Base-by-base conservation (phyloP, 2,888 invertebrate species). In the Ennomos fuscantarius region DNA sequence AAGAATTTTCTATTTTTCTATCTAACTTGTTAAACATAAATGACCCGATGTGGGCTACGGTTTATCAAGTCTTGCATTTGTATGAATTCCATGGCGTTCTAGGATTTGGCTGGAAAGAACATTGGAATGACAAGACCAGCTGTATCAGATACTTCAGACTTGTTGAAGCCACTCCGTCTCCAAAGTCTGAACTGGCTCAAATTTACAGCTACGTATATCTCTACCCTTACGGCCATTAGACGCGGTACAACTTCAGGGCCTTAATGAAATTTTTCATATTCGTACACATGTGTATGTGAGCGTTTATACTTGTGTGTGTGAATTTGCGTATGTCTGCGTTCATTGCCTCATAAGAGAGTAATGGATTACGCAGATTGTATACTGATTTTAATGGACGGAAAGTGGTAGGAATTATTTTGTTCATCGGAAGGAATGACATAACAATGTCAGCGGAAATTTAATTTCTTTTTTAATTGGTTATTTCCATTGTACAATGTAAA, bases 181-280 rank as follows among this genome's bases (percentile, higher is more conserved):
- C 24, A 24, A 6, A 6, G 6, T 24, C 24, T 24, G 6, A 24
- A 24, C 9, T 43, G n/a, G n/a, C 9, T 9, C 15, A 13, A 5
- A 6, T 49, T 45, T 37, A 43, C 24, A 31, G 11, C 33, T 9
- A 8, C 31, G 45, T 47, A 31, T 61, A 42, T 42, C 41, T 53
- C 37, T 11, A 37, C 42, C 51, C 24, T 55, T 35, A 37, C 45
- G 12, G 47, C 60, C 62, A 66, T 66, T 66, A 62, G 61, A 45
- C 47, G 15, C 62, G 51, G 35, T 55, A 48, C 55, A 39, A 62
- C 56, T 46, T 60, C 55, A 59, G 57, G 57, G 55, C 52, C 35
- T 44, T 66, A 61, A 66, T 66, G 66, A 66, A 64, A 66, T 66
- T 66, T 64, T 66, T 66, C 66, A 66, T 64, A 62, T 52, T 48